phyloP scores from a whole-genome alignment of 1,140 invertebrate genomes.

The Drosophila funebris region DNA sequence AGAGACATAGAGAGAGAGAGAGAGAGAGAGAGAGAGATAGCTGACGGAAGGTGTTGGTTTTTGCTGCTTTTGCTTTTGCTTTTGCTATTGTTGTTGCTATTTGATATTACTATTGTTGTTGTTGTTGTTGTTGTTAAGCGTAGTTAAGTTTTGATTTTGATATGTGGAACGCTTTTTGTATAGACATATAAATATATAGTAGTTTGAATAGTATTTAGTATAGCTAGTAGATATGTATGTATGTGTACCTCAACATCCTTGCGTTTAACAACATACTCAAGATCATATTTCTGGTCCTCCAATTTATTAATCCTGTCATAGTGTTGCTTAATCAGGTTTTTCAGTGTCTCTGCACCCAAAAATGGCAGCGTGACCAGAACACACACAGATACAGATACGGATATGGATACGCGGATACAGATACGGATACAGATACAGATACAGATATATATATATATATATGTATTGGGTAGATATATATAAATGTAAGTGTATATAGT shows the following conservation, averaged over 20 bases:
- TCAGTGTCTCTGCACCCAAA: conserved; percentile 87
- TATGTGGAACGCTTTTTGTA: conserved; percentile 31
- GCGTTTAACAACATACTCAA: conserved; percentile 98
- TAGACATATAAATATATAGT: conserved; percentile 23
- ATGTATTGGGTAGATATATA: background rate
- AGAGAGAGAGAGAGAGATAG: conserved; percentile 53
- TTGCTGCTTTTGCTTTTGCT: conserved; percentile 52
- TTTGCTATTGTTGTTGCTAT: conserved; percentile 40
- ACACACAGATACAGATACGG: conserved; percentile 31
- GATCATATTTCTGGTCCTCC: conserved; percentile 98
- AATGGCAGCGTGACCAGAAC: conserved; percentile 10
- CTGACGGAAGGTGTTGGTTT: conserved; percentile 61
- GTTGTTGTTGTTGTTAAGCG: conserved; percentile 59
- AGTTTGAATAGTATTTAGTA: conserved; percentile 37
- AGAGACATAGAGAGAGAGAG: conserved; percentile 24
- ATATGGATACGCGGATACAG: conserved; percentile 12
- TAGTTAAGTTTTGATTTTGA: conserved; percentile 66
- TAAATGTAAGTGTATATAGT: background rate
- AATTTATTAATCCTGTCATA: conserved; percentile 93
- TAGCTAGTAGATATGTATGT: conserved; percentile 49
- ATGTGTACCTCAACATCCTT: conserved; percentile 98
- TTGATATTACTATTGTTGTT: conserved; percentile 48
- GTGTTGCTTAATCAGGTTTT: conserved; percentile 93
- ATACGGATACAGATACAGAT: conserved; percentile 3
- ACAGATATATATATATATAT: conserved; percentile 1